Percentiles rank a stretch among this genome's conserved stretches.
phyloP scores from a whole-genome alignment of 2,113 vertebrate species.

The Anoura caudifer region DNA sequence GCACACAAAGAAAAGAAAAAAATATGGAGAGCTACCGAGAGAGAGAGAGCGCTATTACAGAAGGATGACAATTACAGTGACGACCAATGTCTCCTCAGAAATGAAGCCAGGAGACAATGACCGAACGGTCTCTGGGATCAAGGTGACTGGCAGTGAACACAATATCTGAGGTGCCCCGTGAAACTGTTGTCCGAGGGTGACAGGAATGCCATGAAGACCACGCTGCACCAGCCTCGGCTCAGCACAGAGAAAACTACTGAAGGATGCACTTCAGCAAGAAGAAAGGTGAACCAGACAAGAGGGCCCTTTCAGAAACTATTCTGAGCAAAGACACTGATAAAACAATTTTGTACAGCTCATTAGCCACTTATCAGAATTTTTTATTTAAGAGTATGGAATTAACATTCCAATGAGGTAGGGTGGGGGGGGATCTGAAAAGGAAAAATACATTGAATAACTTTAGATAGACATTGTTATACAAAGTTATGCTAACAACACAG shows the following conservation, averaged over 20 bases:
- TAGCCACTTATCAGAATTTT: not conserved
- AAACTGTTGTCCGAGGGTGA: not conserved
- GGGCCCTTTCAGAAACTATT: not conserved
- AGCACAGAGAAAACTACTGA: not conserved
- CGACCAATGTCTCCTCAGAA: not conserved
- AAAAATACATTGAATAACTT: not conserved
- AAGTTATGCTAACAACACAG: not conserved
- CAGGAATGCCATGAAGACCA: too few relatives aligned
- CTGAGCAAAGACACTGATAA: not conserved
- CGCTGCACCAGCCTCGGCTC: not conserved
- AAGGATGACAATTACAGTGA: not conserved
- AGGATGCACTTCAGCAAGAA: not conserved
- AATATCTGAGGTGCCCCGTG: accelerated
- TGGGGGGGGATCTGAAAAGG: not conserved
- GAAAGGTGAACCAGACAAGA: not conserved
- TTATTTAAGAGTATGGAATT: not conserved
- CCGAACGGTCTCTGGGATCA: not conserved
- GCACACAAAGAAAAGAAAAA: not conserved
- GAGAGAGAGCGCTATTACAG: not conserved
- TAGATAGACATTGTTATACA: not conserved
- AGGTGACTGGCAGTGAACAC: not conserved
- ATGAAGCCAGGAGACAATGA: not conserved
- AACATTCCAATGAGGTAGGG: not conserved
- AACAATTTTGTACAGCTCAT: not conserved
- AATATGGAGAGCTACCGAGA: not conserved